phyloP scores from a whole-genome alignment of 2,888 invertebrate species.

The Agonopterix heracliana region DNA sequence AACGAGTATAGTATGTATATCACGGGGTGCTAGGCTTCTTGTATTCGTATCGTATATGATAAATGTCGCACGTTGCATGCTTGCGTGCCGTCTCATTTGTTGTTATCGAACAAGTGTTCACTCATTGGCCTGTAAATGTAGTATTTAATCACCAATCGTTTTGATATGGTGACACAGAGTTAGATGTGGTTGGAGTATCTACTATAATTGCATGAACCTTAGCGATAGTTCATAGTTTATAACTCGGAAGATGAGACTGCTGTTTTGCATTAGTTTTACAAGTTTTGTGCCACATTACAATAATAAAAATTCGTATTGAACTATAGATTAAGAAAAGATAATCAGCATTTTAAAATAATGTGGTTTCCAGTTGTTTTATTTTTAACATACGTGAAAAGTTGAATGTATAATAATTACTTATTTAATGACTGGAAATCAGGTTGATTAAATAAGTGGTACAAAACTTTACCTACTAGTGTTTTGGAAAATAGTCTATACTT shows the following conservation, averaged over 20 bases:
- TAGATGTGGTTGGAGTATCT: constrained; percentile 34
- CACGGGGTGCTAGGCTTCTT: constrained; percentile 35
- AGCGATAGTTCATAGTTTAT: constrained; percentile 44
- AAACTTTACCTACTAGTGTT: no score
- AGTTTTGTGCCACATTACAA: no score
- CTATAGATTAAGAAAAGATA: no score
- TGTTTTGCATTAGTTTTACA: background rate
- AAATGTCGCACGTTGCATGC: constrained; percentile 39
- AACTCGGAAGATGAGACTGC: constrained; percentile 2
- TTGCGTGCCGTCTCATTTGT: constrained; percentile 31
- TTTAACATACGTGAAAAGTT: no score
- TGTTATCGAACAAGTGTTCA: constrained; percentile 29
- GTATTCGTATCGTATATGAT: constrained; percentile 29
- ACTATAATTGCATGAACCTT: constrained; percentile 54
- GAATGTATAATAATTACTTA: no score
- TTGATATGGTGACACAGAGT: constrained; percentile 26
- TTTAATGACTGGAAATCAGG: no score
- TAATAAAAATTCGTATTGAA: no score
- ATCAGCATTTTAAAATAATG: no score
- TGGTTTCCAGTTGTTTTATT: no score
- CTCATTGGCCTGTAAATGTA: constrained; percentile 37
- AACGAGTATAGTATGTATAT: background rate
- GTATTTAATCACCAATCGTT: constrained; percentile 29
- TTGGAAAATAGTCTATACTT: no score
- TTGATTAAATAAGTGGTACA: no score